Evolutionary conservation across 2,113 vertebrate species (phyloP).

Genomic region (Sylvia atricapilla): DNA sequence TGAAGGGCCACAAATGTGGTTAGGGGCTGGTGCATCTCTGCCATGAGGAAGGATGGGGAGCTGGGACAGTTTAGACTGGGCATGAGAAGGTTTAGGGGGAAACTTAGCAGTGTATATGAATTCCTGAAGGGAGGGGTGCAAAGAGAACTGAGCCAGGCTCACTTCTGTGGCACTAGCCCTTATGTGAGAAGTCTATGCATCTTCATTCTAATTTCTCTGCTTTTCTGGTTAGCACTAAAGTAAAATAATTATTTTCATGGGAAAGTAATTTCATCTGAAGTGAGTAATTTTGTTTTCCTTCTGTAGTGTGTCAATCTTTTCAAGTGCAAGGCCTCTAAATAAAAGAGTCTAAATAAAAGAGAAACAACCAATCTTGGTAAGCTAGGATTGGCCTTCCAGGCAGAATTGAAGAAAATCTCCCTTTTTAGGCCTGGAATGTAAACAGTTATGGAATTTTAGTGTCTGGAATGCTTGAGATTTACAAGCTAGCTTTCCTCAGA

Average conservation of each 20-base stretch:
- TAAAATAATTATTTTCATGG: background rate
- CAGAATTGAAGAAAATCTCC: conserved; percentile 38
- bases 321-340: background rate
- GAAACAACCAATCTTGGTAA: background rate
- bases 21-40: background rate
- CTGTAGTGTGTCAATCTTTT: background rate
- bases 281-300: background rate
- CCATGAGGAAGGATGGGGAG: background rate
- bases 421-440: conserved; percentile 59
- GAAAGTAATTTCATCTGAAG: conserved; percentile 25
- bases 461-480: conserved; percentile 62
- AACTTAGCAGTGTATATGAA: background rate
- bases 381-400: conserved; percentile 30
- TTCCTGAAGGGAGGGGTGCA: background rate
- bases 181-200: background rate
- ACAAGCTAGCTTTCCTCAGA: conserved; percentile 34
- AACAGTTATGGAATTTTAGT: conserved; percentile 48
- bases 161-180: background rate
- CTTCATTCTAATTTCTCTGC: background rate
- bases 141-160: background rate
- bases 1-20: no score
- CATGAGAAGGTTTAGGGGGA: background rate
- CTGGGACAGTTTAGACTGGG: background rate
- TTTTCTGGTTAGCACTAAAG: background rate
- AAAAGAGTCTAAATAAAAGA: background rate